Conservation (phyloP, 2,797 vertebrate species). For the Sebastes diploproa region DNA sequence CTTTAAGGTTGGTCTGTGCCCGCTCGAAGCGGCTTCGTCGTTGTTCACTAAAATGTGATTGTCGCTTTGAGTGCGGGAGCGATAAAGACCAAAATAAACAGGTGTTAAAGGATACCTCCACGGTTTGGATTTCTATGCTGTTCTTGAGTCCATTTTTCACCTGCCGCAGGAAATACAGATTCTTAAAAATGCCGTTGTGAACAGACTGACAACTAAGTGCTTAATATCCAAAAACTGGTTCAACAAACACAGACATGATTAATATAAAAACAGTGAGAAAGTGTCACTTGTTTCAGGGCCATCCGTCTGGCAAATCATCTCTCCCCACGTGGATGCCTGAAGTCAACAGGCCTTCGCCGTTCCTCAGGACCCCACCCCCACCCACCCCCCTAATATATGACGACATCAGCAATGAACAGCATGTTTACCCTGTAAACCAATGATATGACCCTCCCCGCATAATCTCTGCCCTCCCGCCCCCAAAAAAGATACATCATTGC, state of each 20-base stretch:
- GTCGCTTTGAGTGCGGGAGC: slow-evolving; percentile 68
- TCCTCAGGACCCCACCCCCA: slow-evolving; percentile 32
- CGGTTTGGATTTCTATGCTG: slow-evolving; percentile 37
- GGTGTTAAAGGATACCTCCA: slow-evolving; percentile 39
- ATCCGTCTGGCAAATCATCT: slow-evolving; percentile 58
- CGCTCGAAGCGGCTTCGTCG: slow-evolving; percentile 51
- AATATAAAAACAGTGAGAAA: slow-evolving; percentile 80
- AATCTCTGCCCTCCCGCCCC: slow-evolving; percentile 27
- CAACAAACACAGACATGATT: slow-evolving; percentile 78
- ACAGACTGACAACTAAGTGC: slow-evolving; percentile 81
- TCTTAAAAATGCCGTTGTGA: slow-evolving; percentile 71
- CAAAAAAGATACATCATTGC: slow-evolving; percentile 68
- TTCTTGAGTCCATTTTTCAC: slow-evolving; percentile 46
- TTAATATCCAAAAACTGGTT: slow-evolving; percentile 77
- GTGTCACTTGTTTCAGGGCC: slow-evolving; percentile 74
- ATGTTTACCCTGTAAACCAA: slow-evolving; percentile 86
- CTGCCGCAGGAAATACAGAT: slow-evolving; percentile 46
- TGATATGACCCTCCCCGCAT: slow-evolving; percentile 75
- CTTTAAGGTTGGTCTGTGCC: slow-evolving; percentile 58
- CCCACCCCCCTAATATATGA: slow-evolving; percentile 54
- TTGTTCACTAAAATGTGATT: slow-evolving; percentile 68
- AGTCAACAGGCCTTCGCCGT: slow-evolving; percentile 43
- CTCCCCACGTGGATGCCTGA: slow-evolving; percentile 43
- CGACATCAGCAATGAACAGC: slow-evolving; percentile 70
- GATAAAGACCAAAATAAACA: slow-evolving; percentile 52